A percentile compares a stretch with the other conserved stretches of the same genome.
These are phyloP conservation scores for Urocitellus parryii DNA, from an alignment of 2,113 vertebrate species.

Conservation along the genomic window DNA sequence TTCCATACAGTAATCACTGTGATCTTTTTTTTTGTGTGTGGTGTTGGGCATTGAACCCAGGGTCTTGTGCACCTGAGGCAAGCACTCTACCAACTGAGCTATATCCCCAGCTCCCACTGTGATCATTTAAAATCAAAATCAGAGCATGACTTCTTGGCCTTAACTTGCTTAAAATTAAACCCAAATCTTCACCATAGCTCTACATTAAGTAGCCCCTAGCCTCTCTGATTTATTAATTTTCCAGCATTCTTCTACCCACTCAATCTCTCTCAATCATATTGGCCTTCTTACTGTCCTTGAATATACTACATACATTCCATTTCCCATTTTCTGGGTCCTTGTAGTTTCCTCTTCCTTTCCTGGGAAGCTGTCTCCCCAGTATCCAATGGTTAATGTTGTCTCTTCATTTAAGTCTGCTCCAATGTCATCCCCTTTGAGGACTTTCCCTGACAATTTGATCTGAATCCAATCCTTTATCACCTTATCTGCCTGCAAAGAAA, in stretches of 20 bases:
- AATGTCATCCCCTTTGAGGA: neutral
- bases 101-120: neutral
- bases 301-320: neutral
- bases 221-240: neutral
- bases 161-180: neutral
- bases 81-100: too few species aligned
- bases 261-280: neutral
- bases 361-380: neutral
- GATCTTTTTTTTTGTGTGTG: neutral
- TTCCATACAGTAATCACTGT: neutral
- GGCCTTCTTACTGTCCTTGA: neutral
- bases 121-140: neutral
- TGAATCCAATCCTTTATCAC: neutral
- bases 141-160: neutral
- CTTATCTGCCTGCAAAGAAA: neutral
- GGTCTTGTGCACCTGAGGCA: too few species aligned
- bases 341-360: neutral
- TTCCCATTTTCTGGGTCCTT: neutral
- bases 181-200: neutral
- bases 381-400: neutral
- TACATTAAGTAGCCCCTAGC: neutral
- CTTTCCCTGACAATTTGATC: neutral
- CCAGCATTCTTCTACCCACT: neutral
- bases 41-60: too few species aligned
- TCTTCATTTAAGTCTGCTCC: neutral